Conservation (phyloP, 2,113 vertebrate genomes). For the Sardina pilchardus region DNA sequence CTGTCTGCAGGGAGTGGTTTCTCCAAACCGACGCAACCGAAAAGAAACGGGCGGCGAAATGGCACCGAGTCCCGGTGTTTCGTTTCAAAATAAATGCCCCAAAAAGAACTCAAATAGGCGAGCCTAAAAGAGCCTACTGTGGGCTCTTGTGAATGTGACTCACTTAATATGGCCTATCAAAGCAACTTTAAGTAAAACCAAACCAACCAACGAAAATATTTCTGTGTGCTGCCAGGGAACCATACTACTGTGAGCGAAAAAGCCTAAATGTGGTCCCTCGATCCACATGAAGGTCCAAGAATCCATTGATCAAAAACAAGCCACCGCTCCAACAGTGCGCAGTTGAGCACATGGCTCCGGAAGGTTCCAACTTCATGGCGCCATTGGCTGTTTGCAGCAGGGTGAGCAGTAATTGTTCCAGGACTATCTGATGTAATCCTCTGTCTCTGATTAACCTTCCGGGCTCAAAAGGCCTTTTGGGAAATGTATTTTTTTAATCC, state of each 20-base stretch:
- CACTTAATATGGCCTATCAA: conserved; percentile 12
- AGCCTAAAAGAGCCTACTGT: neutral
- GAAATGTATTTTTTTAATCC: neutral
- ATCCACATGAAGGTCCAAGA: neutral
- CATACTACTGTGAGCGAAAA: neutral
- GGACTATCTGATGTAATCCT: neutral
- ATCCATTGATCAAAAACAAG: conserved; percentile 8
- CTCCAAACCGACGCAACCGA: neutral
- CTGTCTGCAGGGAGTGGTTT: neutral
- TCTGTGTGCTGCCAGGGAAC: neutral
- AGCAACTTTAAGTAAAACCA: conserved; percentile 14
- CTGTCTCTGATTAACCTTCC: neutral
- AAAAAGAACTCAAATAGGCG: neutral
- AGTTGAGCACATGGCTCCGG: neutral
- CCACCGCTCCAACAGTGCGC: neutral
- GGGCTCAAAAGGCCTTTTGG: neutral
- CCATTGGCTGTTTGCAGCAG: conserved; percentile 2
- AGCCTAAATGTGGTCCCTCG: conserved; percentile 10
- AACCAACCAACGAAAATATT: conserved; percentile 10
- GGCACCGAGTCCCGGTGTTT: neutral
- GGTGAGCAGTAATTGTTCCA: neutral
- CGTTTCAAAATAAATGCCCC: neutral
- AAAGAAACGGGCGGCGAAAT: neutral
- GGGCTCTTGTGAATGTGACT: neutral
- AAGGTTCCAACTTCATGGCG: neutral